Conservation (phyloP, 2,113 vertebrate species). For the Festucalex cinctus region DNA sequence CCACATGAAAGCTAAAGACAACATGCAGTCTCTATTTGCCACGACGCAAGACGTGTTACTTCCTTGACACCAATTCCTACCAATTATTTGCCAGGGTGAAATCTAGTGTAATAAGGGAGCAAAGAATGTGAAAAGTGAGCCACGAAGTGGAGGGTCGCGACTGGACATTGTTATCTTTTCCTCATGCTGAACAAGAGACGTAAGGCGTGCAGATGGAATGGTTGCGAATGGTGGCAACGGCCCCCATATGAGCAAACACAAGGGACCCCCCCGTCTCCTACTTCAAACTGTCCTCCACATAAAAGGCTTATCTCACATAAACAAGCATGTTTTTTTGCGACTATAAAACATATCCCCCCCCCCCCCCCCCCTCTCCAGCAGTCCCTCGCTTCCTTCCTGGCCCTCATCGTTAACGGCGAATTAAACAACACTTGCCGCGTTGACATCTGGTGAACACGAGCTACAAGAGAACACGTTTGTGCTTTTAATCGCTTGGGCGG, state of each 20-base stretch:
- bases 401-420: constrained; percentile 66
- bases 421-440: constrained; percentile 42
- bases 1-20: too few relatives aligned
- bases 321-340: constrained; percentile 52
- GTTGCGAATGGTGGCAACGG: constrained; percentile 7
- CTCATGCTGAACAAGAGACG: constrained; percentile 8
- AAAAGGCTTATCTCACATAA: constrained; percentile 44
- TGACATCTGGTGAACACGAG: constrained; percentile 64
- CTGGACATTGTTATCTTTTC: neutral
- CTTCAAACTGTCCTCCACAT: constrained; percentile 11
- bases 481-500: constrained; percentile 42
- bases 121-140: neutral
- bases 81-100: too few relatives aligned
- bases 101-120: neutral
- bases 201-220: constrained; percentile 16
- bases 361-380: constrained; percentile 3
- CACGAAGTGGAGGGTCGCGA: neutral
- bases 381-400: constrained; percentile 54
- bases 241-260: constrained; percentile 11
- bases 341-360: constrained; percentile 31
- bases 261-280: constrained; percentile 28
- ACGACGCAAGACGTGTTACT: too few relatives aligned
- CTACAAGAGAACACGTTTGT: constrained; percentile 50
- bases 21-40: too few relatives aligned
- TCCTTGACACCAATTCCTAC: too few relatives aligned